Evolutionary conservation across 2,797 vertebrate genomes (phyloP), one percentile per base, ranked within the genome.

Genomic region (Tiaroga cobitis): DNA sequence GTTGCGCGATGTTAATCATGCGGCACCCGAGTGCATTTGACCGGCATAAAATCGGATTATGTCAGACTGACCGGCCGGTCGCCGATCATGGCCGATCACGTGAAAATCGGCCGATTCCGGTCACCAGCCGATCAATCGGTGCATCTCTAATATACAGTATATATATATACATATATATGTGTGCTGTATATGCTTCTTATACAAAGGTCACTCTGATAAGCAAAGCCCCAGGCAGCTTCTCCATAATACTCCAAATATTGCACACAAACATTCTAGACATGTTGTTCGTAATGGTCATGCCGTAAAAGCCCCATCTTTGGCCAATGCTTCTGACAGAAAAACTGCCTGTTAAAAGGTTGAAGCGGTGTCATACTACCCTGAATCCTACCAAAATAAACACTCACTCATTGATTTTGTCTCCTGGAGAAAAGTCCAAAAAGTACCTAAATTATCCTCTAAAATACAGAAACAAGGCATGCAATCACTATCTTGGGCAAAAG

Each of bases 221-320:
- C 7, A 72, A 72, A 72, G 41, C 39, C 39, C 69, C 6, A 43
- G 69, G 6, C 39, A 11, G 6, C 69, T 18, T 18, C 15, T 26
- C n/a, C 26, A 18, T 73, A 73, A 46, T 29, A 16, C 8, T 32
- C 70, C 16, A 49, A 49, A 74, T 74, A 43, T 49, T 32, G 41
- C 16, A 73, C 43, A 73, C 43, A 49, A 73, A 73, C 72, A 51
- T 46, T 46, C 39, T n/a, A 70, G 37, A 70, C 11, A 72, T 26
- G 39, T n/a, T 49, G 16, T 49, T 73, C 18, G 21, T 32, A 18
- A 51, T 51, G 9, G 16, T 74, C 9, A 32, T 29, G 8, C 72
- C 0, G 26, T 59, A 59, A 59, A 59, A 59, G 24, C 9, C 56
- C 9, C 43, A 19, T 73, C 19, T 51, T 26, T 32, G 43, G 16